A percentile compares a stretch with the other conserved stretches of the same genome.
Evolutionary conservation across 2,888 invertebrate genomes (phyloP).

Genomic region (Drosophila incognita): DNA sequence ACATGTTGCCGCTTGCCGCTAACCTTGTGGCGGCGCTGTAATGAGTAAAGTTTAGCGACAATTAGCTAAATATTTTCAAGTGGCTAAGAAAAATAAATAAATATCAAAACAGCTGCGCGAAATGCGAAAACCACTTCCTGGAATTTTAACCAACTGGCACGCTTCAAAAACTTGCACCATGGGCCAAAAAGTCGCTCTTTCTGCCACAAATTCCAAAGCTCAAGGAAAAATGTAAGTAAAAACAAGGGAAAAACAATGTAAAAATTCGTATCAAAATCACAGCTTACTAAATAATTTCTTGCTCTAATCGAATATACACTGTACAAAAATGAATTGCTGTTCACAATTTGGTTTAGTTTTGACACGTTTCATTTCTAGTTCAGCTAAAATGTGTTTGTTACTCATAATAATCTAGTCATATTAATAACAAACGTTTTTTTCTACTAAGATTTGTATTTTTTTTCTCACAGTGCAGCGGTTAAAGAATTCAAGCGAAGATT

Average conservation of each 20-base stretch:
- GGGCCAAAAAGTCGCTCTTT: neutral
- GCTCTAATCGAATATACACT: neutral
- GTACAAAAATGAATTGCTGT: too few species aligned
- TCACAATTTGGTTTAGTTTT: neutral
- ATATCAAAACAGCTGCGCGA: constrained; percentile 16
- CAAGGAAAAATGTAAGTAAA: neutral
- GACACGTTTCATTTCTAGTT: neutral
- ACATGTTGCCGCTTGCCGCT: constrained; percentile 79
- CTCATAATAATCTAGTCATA: neutral
- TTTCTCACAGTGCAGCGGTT: neutral
- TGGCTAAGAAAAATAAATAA: constrained; percentile 1
- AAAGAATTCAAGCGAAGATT: constrained; percentile 22
- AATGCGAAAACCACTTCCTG: constrained; percentile 38
- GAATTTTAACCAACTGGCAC: constrained; percentile 27
- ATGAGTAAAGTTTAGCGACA: constrained; percentile 37
- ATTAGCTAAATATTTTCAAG: constrained; percentile 42
- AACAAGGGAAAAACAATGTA: neutral
- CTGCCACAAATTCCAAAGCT: neutral
- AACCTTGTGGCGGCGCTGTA: constrained; percentile 43
- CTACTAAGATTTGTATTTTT: too few species aligned
- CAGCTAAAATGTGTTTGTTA: neutral
- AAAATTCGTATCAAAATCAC: neutral
- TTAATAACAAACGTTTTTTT: neutral
- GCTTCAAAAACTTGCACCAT: constrained; percentile 21
- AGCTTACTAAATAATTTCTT: neutral